Conservation (phyloP, 2,797 vertebrate genomes). For the Acridotheres tristis region DNA sequence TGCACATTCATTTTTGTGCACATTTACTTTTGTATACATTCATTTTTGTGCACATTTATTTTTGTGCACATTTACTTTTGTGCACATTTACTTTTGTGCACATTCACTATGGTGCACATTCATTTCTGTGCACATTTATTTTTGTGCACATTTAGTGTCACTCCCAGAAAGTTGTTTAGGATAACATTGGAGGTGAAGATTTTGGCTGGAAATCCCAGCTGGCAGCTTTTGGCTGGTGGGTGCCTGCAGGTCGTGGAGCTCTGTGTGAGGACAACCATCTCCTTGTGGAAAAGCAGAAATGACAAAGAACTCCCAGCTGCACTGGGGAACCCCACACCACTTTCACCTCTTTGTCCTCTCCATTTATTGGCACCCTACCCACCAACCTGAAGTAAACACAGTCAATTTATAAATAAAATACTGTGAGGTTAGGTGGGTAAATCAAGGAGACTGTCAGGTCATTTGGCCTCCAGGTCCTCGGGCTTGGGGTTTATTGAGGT, state of each 20-base stretch:
- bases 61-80: too few relatives aligned
- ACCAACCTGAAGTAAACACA: background rate
- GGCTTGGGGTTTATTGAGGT: background rate
- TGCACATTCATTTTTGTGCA: too few relatives aligned
- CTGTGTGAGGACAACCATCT: background rate
- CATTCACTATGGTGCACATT: too few relatives aligned
- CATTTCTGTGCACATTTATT: too few relatives aligned
- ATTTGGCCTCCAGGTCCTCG: background rate
- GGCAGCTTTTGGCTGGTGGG: rapidly evolving
- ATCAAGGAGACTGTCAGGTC: background rate
- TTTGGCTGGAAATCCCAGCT: background rate
- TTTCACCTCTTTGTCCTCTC: background rate
- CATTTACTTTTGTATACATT: too few relatives aligned
- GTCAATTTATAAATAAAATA: background rate
- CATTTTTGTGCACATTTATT: too few relatives aligned
- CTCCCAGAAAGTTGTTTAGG: background rate
- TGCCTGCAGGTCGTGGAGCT: background rate
- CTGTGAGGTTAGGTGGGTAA: background rate
- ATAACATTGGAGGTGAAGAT: rapidly evolving
- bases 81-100: too few relatives aligned
- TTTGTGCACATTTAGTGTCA: background rate
- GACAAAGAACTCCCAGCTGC: background rate
- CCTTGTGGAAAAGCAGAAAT: background rate
- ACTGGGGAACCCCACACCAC: background rate
- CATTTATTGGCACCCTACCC: background rate